Base-by-base conservation (phyloP, 2,888 invertebrate genomes). In the Criorhina ranunculi region DNA sequence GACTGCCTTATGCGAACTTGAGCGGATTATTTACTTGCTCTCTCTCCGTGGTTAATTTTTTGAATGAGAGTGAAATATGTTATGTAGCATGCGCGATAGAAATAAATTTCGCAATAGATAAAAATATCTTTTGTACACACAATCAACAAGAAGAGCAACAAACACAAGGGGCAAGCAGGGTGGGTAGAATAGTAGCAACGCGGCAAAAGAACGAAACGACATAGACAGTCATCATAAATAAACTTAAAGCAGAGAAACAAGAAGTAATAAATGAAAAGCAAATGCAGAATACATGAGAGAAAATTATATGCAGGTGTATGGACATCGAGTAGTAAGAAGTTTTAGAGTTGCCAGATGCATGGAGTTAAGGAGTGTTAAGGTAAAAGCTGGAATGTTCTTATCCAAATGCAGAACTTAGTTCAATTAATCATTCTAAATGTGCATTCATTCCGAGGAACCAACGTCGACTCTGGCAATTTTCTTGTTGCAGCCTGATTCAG, bases 81-180 rank as follows among this genome's bases (percentile, higher is more conserved):
- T 44, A 64, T 53, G 66, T 53, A 66, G 80, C 85, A 85, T 85
- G 85, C 85, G 85, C 85, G 64, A 40, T 69, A 51, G 59, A 75
- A 75, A 73, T 78, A 17, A 57, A 70, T 78, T 78, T 78, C 70
- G 62, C 78, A 78, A 78, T 75, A 80, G 75, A 80, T 85, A 80
- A 75, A 85, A 80, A 80, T 73, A 83, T 72, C 66, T 83, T 67
- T 69, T 53, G 11, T 57, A 73, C 78, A 60, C 46, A 67, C 66
- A 70, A 35, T 83, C 78, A 67, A 78, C 15, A 44, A 66, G 40
- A 59, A 51, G 8, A 31, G 40, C 5, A 31, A 15, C 46, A 60
- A 19, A 12, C 51, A 37, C 11, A 62, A 55, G 24, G 15, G 35
- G 11, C 8, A 6, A 17, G 44, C 17, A 4, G 57, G 33, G 2